These are phyloP conservation scores for Frankliniella intonsa DNA, from an alignment of 2,888 invertebrate genomes.

Conservation along the genomic window DNA sequence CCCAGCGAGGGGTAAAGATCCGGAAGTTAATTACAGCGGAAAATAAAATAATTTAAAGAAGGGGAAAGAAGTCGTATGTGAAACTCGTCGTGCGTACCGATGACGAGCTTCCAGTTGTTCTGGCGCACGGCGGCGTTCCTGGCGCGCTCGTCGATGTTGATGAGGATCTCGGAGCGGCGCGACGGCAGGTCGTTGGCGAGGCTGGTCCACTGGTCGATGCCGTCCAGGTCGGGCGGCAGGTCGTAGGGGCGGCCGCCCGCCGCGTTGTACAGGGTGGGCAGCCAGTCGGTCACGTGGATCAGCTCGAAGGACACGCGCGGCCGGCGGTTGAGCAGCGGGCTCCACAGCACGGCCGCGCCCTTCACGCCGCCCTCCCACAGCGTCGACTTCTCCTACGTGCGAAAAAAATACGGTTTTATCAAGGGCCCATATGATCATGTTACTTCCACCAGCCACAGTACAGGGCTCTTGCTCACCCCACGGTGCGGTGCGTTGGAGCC, in stretches of 20 bases:
- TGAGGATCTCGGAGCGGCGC: constrained; percentile 58
- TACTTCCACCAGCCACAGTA: no score
- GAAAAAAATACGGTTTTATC: no score
- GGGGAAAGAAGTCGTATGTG: not conserved
- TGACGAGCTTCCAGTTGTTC: constrained; percentile 52
- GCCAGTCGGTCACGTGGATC: constrained; percentile 81
- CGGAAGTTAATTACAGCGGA: no score
- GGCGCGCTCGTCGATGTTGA: constrained; percentile 64
- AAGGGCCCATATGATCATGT: no score
- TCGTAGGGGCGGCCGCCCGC: constrained; percentile 44
- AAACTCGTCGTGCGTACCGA: constrained; percentile 45
- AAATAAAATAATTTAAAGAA: no score
- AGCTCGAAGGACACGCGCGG: constrained; percentile 63
- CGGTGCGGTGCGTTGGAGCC: constrained; percentile 60
- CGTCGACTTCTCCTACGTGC: constrained; percentile 69
- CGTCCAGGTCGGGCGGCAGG: constrained; percentile 53
- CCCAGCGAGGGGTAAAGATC: no score
- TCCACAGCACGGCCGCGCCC: constrained; percentile 68
- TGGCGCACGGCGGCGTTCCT: constrained; percentile 46
- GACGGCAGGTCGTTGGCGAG: constrained; percentile 53
- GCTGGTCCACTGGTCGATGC: constrained; percentile 64
- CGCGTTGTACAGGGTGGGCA: constrained; percentile 73
- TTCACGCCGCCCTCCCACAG: constrained; percentile 72
- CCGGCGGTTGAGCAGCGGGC: constrained; percentile 57
- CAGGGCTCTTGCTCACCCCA: no score